Percentiles rank a stretch among this genome's conserved stretches.
These are phyloP conservation scores for Nymphalis urticae DNA, from an alignment of 2,888 invertebrate species.

Conservation along the genomic window DNA sequence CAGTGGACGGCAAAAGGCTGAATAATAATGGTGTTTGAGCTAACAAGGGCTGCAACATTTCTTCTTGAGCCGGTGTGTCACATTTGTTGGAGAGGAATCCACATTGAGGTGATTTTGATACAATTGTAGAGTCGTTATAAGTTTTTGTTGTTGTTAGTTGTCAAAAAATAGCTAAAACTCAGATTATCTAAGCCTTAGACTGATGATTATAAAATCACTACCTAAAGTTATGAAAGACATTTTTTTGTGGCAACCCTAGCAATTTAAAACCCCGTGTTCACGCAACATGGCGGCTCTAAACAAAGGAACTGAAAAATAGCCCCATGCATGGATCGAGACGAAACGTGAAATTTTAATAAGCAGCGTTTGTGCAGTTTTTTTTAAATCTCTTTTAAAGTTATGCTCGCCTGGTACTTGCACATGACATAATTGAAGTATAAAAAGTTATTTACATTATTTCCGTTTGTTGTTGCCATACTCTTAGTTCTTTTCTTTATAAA, in stretches of 20 bases:
- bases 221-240: background rate
- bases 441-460: background rate
- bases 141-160: too few relatives aligned
- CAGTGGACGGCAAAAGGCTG: too few relatives aligned
- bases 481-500: too few relatives aligned
- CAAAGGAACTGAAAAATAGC: constrained; percentile 13
- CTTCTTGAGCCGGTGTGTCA: too few relatives aligned
- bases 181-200: too few relatives aligned
- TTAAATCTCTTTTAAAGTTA: constrained; percentile 1
- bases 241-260: background rate
- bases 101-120: too few relatives aligned
- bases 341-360: constrained; percentile 24
- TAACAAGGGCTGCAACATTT: too few relatives aligned
- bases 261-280: background rate
- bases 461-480: background rate
- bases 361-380: background rate
- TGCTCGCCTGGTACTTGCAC: constrained; percentile 1
- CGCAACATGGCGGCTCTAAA: constrained; percentile 5
- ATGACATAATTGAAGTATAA: background rate
- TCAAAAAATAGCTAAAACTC: too few relatives aligned
- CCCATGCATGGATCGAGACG: constrained; percentile 13
- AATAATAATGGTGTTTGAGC: too few relatives aligned
- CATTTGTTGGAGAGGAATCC: too few relatives aligned
- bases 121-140: too few relatives aligned
- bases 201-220: too few relatives aligned